Base-by-base conservation (phyloP, 2,113 vertebrate genomes). In the Catharus fuscescens region DNA sequence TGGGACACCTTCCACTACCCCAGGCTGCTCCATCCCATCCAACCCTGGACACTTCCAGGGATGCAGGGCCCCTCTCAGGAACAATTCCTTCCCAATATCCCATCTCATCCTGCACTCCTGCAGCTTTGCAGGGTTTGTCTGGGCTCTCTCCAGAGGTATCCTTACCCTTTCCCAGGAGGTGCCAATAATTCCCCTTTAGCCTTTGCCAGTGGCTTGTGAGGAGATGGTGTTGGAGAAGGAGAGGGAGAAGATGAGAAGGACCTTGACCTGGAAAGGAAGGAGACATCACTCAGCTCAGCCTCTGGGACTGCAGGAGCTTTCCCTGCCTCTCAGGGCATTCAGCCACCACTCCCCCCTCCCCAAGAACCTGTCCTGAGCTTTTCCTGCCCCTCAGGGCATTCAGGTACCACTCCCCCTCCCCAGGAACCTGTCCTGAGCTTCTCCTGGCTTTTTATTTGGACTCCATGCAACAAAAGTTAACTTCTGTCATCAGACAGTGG, bases 171-270 rank as follows among this genome's bases (percentile, higher is more conserved):
- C 21, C 97, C 90, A 15, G 97, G 81, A 53, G 96, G 96, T 6
- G 97, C 97, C 45, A 97, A 97, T 3, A 97, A 97, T 31, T 99
- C 99, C 52, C 98, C 97, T 97, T 99, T 99, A 87, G 97, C 97
- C 97, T 99, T 99, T 2, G 90, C 34, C 60, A 98, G 85, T 3
- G 98, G 98, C 96, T 98, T 99, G 83, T 98, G 98, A 12, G 97
- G 98, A 48, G 98, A 98, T 0, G 98, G 99, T 40, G 98, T 98
- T 14, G 98, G 99, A 36, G 99, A 99, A 1, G 99, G 98, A 86
- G 99, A 98, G 0, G 98, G 98, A 14, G 98, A 99, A 1, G 99
- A 98, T 28, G 99, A 99, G 95, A 99, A 99, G 40, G 99, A 99
- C 34, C 98, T 97, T 57, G 99, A 99, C 93, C 99, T 99, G 53